A percentile compares a stretch with the other conserved stretches of the same genome.
These are phyloP conservation scores for Delphinapterus leucas DNA, from an alignment of 2,113 vertebrate species.

Conservation along the genomic window DNA sequence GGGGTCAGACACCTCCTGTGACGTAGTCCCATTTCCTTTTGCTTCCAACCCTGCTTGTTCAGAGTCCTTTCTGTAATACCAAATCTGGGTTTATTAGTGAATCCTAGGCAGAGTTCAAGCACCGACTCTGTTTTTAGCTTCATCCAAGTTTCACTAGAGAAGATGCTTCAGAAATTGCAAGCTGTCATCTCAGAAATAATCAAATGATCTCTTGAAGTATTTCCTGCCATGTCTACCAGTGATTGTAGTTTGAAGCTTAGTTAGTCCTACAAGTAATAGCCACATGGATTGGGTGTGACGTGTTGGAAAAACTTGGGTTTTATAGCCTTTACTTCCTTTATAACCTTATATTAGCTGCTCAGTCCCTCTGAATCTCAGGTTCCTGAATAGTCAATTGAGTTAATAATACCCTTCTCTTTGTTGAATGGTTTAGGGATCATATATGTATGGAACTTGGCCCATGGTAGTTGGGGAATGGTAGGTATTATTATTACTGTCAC, in stretches of 20 bases:
- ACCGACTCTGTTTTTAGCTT: neutral
- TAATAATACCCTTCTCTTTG: neutral
- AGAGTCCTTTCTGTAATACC: neutral
- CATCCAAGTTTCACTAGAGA: neutral
- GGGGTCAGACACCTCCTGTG: rapidly evolving
- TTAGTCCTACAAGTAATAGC: neutral
- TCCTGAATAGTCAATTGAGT: neutral
- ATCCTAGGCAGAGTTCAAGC: neutral
- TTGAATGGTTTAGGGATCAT: neutral
- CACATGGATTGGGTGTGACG: neutral
- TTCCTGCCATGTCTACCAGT: neutral
- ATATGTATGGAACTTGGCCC: neutral
- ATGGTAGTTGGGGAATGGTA: neutral
- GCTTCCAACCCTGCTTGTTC: neutral
- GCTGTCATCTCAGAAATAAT: neutral
- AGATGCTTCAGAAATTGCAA: neutral
- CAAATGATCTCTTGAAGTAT: neutral
- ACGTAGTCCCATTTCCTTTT: rapidly evolving
- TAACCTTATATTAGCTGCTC: neutral
- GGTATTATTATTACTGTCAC: neutral
- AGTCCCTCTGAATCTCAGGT: neutral
- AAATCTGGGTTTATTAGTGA: neutral
- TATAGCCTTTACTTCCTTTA: neutral
- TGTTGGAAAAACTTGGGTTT: neutral
- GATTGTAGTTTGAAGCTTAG: neutral